phyloP scores from a whole-genome alignment of 2,797 vertebrate species.

The Paguma larvata region DNA sequence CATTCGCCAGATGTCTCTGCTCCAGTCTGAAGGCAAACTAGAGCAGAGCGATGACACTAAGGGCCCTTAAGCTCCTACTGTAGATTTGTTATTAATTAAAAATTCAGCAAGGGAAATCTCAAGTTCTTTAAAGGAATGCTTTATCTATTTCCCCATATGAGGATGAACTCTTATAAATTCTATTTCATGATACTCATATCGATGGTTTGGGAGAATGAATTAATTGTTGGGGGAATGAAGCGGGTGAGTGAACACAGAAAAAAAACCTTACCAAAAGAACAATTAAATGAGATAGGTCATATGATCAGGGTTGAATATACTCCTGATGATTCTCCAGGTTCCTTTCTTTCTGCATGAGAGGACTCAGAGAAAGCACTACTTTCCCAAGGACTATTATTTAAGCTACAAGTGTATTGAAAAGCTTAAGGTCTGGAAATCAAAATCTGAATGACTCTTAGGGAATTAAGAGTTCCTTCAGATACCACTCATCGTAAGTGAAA shows the following conservation, averaged over 20 bases:
- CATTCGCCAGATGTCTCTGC: conserved; percentile 63
- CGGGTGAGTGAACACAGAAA: conserved; percentile 70
- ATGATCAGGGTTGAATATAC: conserved; percentile 73
- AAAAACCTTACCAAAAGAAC: conserved; percentile 76
- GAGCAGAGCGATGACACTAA: conserved; percentile 59
- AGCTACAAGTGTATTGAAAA: conserved; percentile 81
- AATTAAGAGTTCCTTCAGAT: conserved; percentile 79
- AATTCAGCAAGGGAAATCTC: conserved; percentile 87
- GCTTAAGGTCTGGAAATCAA: conserved; percentile 77
- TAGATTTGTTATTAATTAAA: conserved; percentile 85
- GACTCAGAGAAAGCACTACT: conserved; percentile 76
- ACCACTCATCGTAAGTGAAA: neutral
- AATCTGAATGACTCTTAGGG: conserved; percentile 73
- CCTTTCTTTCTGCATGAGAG: conserved; percentile 55
- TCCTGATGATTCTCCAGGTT: conserved; percentile 69
- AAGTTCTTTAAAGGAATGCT: conserved; percentile 77
- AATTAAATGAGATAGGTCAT: conserved; percentile 86
- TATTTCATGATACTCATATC: conserved; percentile 78
- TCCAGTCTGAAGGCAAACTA: conserved; percentile 73
- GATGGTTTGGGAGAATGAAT: conserved; percentile 82
- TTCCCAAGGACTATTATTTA: conserved; percentile 88
- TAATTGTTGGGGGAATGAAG: conserved; percentile 84
- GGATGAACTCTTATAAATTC: conserved; percentile 75
- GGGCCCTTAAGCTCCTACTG: conserved; percentile 76
- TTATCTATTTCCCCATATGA: conserved; percentile 80